phyloP scores from a whole-genome alignment of 2,113 vertebrate genomes.

The Empidonax traillii region DNA sequence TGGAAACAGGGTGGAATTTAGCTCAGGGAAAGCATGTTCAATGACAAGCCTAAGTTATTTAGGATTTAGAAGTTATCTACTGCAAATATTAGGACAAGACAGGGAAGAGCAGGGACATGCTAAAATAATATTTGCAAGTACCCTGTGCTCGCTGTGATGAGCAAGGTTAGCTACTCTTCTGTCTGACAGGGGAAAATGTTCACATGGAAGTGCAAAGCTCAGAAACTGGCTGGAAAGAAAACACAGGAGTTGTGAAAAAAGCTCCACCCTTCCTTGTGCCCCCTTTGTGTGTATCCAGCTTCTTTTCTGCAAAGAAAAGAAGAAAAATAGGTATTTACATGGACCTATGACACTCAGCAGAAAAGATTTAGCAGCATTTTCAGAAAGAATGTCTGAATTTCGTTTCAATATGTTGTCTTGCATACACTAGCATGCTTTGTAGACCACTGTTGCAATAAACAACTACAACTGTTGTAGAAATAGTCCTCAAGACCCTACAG shows the following conservation, averaged over 20 bases:
- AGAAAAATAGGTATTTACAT: background rate
- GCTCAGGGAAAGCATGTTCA: background rate
- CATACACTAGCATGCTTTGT: background rate
- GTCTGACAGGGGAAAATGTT: background rate
- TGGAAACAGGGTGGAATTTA: background rate
- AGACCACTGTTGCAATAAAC: background rate
- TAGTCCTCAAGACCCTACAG: background rate
- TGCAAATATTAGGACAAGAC: background rate
- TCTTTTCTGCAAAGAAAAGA: background rate
- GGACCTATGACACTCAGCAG: background rate
- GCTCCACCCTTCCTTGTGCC: background rate
- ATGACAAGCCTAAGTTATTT: background rate
- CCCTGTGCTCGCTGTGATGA: fast-evolving
- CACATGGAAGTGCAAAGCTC: background rate
- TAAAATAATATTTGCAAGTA: background rate
- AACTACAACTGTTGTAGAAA: background rate
- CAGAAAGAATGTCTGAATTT: background rate
- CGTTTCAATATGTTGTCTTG: background rate
- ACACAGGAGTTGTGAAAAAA: background rate
- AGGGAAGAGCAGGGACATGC: background rate
- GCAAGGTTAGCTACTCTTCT: background rate
- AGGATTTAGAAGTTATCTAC: background rate
- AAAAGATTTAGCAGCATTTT: background rate
- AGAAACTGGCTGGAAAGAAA: background rate
- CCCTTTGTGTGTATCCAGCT: background rate